phyloP scores from a whole-genome alignment of 1,140 invertebrate species.

The Alviniconcha marisindica region DNA sequence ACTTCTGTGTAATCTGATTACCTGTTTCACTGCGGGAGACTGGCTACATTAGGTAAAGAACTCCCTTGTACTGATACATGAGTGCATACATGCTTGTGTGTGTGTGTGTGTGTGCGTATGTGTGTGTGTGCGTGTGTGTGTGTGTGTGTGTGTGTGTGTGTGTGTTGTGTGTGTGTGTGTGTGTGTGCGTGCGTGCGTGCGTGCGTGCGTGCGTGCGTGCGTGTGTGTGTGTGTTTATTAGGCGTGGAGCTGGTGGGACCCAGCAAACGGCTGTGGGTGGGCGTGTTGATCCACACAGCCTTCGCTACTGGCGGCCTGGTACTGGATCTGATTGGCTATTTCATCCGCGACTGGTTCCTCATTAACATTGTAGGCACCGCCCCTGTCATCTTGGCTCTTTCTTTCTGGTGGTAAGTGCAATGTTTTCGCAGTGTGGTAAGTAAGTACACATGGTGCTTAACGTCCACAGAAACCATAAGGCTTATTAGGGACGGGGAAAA shows the following conservation, averaged over 20 bases:
- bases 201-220: too few species aligned
- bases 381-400: slow-evolving; percentile 83
- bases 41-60: too few species aligned
- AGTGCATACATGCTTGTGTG: background rate
- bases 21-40: too few species aligned
- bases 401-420: slow-evolving; percentile 76
- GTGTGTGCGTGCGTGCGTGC: too few species aligned
- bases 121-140: background rate
- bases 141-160: background rate
- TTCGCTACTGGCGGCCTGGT: slow-evolving; percentile 84
- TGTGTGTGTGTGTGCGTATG: slow-evolving; percentile 1
- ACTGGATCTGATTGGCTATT: slow-evolving; percentile 81
- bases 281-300: slow-evolving; percentile 84
- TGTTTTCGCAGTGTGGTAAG: too few species aligned
- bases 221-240: slow-evolving; percentile 27
- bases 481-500: too few species aligned
- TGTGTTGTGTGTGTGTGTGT: too few species aligned
- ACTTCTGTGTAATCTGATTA: too few species aligned
- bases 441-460: too few species aligned
- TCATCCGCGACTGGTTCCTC: slow-evolving; percentile 83
- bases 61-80: too few species aligned
- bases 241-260: slow-evolving; percentile 71
- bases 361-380: slow-evolving; percentile 86
- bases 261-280: slow-evolving; percentile 82
- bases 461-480: too few species aligned